Evolutionary conservation across 2,888 invertebrate species (phyloP).

Genomic region (Cartodere bifasciata): DNA sequence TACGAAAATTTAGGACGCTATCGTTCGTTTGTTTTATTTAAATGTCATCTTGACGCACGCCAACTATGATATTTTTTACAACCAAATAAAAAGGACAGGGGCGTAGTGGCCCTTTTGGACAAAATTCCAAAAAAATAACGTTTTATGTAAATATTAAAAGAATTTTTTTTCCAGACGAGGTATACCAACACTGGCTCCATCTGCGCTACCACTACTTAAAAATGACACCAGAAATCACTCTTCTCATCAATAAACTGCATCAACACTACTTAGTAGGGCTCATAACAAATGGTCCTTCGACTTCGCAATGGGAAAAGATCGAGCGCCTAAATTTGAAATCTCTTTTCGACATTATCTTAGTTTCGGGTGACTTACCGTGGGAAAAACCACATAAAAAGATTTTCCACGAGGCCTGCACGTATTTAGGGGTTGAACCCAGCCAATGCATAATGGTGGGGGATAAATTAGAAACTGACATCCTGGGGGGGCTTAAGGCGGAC

Average conservation of each 20-base stretch:
- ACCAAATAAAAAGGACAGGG: too few species aligned
- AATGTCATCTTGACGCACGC: too few species aligned
- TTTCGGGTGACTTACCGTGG: constrained; percentile 75
- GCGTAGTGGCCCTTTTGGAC: too few species aligned
- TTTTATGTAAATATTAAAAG: constrained; percentile 1
- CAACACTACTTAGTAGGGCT: constrained; percentile 64
- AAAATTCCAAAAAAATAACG: constrained; percentile 3
- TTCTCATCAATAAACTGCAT: constrained; percentile 55
- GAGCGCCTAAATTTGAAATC: constrained; percentile 52
- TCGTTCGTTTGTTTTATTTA: too few species aligned
- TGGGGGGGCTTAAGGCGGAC: constrained; percentile 67
- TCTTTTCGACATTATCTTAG: constrained; percentile 67
- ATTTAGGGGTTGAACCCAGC: constrained; percentile 58
- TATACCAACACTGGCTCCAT: constrained; percentile 67
- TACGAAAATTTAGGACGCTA: too few species aligned
- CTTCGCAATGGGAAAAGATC: constrained; percentile 83
- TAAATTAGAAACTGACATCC: constrained; percentile 77
- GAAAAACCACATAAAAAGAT: constrained; percentile 76
- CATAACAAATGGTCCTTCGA: constrained; percentile 78
- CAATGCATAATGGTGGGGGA: constrained; percentile 81
- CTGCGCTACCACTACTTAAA: constrained; percentile 66
- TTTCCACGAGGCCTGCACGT: constrained; percentile 68
- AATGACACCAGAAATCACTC: constrained; percentile 52
- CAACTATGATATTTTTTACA: constrained; percentile 8
- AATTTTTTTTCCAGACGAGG: constrained; percentile 41